phyloP scores from a whole-genome alignment of 1,140 invertebrate species.

The Phocides pigmalion region DNA sequence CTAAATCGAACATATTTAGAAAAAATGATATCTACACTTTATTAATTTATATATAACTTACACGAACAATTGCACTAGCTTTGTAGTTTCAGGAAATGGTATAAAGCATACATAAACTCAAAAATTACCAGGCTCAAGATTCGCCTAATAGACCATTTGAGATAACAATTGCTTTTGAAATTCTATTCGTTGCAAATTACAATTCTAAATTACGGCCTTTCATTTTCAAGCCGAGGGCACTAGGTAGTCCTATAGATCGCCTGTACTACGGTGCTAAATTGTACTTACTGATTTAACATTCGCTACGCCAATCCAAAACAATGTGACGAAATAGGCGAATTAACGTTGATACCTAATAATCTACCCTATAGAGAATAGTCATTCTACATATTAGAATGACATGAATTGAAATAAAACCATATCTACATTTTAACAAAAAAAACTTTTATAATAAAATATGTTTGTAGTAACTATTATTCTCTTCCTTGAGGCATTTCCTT shows the following conservation, averaged over 20 bases:
- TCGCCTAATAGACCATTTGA: neutral
- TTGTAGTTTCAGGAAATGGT: too few relatives aligned
- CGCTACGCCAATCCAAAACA: neutral
- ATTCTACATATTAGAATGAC: neutral
- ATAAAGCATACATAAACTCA: neutral
- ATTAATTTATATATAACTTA: too few relatives aligned
- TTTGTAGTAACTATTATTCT: too few relatives aligned
- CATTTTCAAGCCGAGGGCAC: conserved; percentile 4
- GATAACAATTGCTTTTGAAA: neutral
- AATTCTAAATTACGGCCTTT: neutral
- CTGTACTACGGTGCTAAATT: conserved; percentile 1
- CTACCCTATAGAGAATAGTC: neutral
- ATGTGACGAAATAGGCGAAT: conserved; percentile 1
- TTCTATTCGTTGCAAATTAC: neutral
- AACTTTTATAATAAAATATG: too few relatives aligned
- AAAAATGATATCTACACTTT: too few relatives aligned
- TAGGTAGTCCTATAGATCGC: neutral
- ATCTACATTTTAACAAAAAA: too few relatives aligned
- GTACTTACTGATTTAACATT: neutral
- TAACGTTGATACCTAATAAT: too few relatives aligned
- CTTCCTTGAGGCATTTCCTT: too few relatives aligned
- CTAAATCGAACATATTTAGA: too few relatives aligned
- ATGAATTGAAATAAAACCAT: too few relatives aligned
- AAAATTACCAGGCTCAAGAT: neutral
- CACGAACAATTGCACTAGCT: too few relatives aligned